These are phyloP conservation scores for Scolopax rusticola DNA, from an alignment of 2,797 vertebrate species.

Conservation along the genomic window DNA sequence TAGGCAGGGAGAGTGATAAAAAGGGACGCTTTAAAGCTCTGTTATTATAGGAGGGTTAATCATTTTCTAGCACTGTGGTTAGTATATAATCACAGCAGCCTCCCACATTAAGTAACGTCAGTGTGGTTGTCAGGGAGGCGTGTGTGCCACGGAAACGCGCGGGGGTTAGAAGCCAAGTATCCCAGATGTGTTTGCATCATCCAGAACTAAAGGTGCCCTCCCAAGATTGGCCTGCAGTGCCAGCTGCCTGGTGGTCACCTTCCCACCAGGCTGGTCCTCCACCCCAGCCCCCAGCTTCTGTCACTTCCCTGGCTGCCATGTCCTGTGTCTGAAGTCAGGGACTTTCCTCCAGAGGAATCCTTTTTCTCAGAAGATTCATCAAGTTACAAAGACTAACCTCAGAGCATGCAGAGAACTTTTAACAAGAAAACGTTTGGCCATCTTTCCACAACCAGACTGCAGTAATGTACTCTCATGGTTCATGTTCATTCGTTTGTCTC, in stretches of 20 bases:
- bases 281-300: background rate
- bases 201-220: rapidly evolving
- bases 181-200: background rate
- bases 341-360: background rate
- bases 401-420: background rate
- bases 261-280: rapidly evolving
- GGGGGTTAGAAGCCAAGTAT: background rate
- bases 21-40: constrained; percentile 1
- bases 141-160: background rate
- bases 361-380: background rate
- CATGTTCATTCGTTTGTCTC: background rate
- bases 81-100: background rate
- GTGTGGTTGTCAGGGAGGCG: background rate
- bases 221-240: background rate
- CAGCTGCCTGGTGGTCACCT: background rate
- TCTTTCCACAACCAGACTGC: background rate
- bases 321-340: background rate
- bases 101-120: background rate
- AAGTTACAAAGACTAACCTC: background rate
- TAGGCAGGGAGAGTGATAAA: background rate
- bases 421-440: background rate
- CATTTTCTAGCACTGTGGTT: background rate
- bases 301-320: background rate
- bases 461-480: background rate
- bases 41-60: background rate